Conservation (phyloP, 2,797 vertebrate genomes). For the Characodon lateralis region DNA sequence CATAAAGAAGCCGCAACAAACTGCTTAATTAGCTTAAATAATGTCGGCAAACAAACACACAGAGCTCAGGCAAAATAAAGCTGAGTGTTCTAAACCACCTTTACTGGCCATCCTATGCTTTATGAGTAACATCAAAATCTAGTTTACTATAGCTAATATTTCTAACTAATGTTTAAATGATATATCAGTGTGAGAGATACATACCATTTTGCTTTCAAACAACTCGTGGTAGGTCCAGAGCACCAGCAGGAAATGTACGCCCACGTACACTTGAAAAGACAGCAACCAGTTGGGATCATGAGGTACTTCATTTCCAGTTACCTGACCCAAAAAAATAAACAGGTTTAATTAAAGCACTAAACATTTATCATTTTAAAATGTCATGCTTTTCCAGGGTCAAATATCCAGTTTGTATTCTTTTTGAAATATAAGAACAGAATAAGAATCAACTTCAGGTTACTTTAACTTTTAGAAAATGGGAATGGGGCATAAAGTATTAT, state of each 20-base stretch:
- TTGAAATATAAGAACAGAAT: too few species aligned
- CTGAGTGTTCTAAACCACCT: constrained; percentile 41
- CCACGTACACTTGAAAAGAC: constrained; percentile 78
- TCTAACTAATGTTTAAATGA: not conserved
- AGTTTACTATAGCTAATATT: not conserved
- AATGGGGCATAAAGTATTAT: too few species aligned
- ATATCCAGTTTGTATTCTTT: too few species aligned
- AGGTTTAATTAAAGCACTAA: constrained; percentile 18
- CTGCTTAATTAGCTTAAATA: constrained; percentile 56
- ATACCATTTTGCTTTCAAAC: constrained; percentile 82
- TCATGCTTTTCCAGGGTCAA: too few species aligned
- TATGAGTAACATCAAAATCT: constrained; percentile 38
- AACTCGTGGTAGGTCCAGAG: constrained; percentile 82
- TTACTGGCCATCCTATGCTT: constrained; percentile 22
- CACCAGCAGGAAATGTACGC: constrained; percentile 84
- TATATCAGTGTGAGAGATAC: constrained; percentile 54
- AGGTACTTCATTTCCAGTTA: constrained; percentile 87
- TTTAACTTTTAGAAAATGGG: too few species aligned
- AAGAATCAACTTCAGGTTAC: not conserved
- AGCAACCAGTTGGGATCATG: constrained; percentile 73
- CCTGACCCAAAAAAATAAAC: constrained; percentile 69
- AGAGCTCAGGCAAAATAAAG: constrained; percentile 18
- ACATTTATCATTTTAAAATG: not conserved
- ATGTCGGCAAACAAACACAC: constrained; percentile 61
- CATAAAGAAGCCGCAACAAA: constrained; percentile 64